phyloP scores from a whole-genome alignment of 2,888 invertebrate genomes.

The Eurois occulta region DNA sequence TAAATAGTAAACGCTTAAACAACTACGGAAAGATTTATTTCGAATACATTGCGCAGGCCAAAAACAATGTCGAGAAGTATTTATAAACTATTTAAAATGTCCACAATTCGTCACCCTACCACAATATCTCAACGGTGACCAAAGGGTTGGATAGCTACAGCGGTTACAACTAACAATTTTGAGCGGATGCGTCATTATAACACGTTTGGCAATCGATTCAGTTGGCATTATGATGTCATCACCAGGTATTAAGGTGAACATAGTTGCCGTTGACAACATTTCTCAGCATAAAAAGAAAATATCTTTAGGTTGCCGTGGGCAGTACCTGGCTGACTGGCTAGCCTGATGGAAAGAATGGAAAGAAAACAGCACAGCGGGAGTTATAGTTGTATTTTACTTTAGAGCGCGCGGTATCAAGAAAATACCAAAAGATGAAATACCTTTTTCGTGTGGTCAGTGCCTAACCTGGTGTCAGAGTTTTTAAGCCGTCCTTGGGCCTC shows the following conservation, averaged over 20 bases:
- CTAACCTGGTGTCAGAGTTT: no score
- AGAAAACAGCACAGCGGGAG: no score
- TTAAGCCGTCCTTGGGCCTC: no score
- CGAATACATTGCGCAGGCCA: conserved; percentile 4
- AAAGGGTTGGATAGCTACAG: conserved; percentile 4
- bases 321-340: no score
- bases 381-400: no score
- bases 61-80: conserved; percentile 24
- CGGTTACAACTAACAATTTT: conserved; percentile 1
- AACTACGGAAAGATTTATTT: conserved; percentile 4
- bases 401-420: no score
- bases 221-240: conserved; percentile 21
- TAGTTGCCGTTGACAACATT: background rate
- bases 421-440: no score
- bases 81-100: conserved; percentile 30
- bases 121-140: background rate
- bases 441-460: no score
- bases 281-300: background rate
- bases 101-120: conserved; percentile 25
- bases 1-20: background rate
- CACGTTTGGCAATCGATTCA: conserved; percentile 19
- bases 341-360: no score
- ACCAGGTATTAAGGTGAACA: conserved; percentile 17
- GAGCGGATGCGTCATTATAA: conserved; percentile 29
- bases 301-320: no score